Base-by-base conservation (phyloP, 1,140 invertebrate genomes). In the Ooceraea biroi region DNA sequence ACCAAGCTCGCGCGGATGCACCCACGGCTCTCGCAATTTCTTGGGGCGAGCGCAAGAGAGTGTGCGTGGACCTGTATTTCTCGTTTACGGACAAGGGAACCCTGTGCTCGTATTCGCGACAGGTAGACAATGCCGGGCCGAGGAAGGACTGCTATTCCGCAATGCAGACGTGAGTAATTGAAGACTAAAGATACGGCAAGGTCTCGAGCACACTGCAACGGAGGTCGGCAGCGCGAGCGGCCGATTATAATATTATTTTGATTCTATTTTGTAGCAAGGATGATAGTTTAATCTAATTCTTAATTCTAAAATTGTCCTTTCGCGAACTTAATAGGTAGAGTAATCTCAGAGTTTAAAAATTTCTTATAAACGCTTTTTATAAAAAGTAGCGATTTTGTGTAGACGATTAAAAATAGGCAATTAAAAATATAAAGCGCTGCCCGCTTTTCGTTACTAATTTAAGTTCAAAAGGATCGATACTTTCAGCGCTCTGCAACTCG, bases 1-100 rank as follows among this genome's bases (percentile, higher is more conserved):
- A 36, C 36, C 36, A 36, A 7, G 19, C 14, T 55, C 65, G 48
- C 17, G 36, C 60, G 60, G 36, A 78, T 68, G 46, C 74, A 80
- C 72, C 77, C 48, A 11, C 60, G 25, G 71, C 87, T 61, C 82
- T 88, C 61, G 85, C 77, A 88, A 88, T 88, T 87, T 88, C 85
- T 87, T 87, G 87, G n/a, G 61, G 19, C 25, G 30, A 5, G 1
- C 27, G 48, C 5, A n/a, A 5, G 60, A 1, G 25, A 46, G 50
- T 66, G 73, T 68, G 44, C 11, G 19, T 44, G 41, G 19, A 41
- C 27, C 36, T 50, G 30, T 73, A 57, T 82, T 88, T 85, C 68
- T 85, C 76, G 74, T 88, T 85, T 85, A 72, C 77, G 17, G 50
- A 60, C 57, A 30, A 57, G 55, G 25, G 11, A 36, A 7, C 36